Evolutionary conservation across 2,888 invertebrate genomes (phyloP), one percentile per base, ranked within the genome.

Genomic region (Tinea pellionella): DNA sequence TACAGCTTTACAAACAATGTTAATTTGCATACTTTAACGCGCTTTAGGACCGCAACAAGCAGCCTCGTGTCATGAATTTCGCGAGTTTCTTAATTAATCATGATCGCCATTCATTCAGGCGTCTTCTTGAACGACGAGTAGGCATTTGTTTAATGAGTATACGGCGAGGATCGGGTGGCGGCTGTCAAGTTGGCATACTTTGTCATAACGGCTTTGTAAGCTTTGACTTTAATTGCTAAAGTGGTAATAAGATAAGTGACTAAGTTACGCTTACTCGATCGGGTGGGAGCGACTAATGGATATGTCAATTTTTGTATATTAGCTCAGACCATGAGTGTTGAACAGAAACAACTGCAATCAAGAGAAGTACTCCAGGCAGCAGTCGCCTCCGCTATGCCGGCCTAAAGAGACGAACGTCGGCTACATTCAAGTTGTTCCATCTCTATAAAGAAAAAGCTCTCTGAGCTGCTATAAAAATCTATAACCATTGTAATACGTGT

Each of bases 11-110:
- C 53, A 18, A 53, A 53, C 53, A 53, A 53, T 53, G 18, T 53
- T 53, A 53, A 53, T 53, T 53, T 53, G 24, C 53, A 53, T 53
- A 53, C 53, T 53, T 53, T 53, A n/a, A n/a, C 19, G 53, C 53
- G 19, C 12, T 53, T 53, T n/a, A 24, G 24, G 2, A 12, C 53
- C 53, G 53, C 53, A 53, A 53, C 53, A 53, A 53, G 53, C 24
- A 6, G 24, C n/a, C n/a, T 53, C 24, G n/a, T 24, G 47, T 16
- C 47, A 47, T n/a, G 47, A 53, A 19, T 53, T 53, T 18, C 2
- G 53, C 6, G 53, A 53, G 53, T 24, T 53, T 18, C 19, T 24
- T 53, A 19, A 53, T 53, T 53, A 53, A 53, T 53, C 53, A 53
- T 53, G 18, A 53, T 53, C 24, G 53, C 24, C 53, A 53, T 18